These are phyloP conservation scores for Sphaerophoria taeniata DNA, from an alignment of 2,888 invertebrate genomes.

Conservation along the genomic window DNA sequence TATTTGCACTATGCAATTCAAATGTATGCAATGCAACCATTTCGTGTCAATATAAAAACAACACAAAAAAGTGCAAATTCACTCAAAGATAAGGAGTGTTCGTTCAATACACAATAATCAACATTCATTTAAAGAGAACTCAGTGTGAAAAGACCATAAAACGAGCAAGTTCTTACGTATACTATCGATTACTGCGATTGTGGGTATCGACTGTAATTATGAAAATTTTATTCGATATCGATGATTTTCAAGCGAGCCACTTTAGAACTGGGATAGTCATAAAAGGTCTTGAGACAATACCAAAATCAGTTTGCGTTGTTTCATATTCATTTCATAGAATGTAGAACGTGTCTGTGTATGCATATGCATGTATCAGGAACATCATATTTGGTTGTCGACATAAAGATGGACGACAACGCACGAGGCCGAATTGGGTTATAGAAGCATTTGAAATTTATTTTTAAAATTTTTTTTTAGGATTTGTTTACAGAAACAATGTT, in stretches of 20 bases:
- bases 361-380: background rate
- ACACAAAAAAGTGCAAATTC: background rate
- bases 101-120: background rate
- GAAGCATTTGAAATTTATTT: constrained; percentile 16
- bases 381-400: constrained; percentile 13
- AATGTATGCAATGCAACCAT: constrained; percentile 4
- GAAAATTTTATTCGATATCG: constrained; percentile 16
- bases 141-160: background rate
- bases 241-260: background rate
- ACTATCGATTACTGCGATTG: too few relatives aligned
- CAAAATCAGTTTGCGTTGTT: too few relatives aligned
- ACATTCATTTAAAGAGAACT: background rate
- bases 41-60: constrained; percentile 1
- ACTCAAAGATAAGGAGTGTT: constrained; percentile 11
- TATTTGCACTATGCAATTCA: constrained; percentile 9
- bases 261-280: background rate
- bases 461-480: background rate
- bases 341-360: too few relatives aligned
- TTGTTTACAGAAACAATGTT: too few relatives aligned
- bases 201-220: background rate
- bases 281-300: background rate
- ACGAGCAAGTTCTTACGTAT: too few relatives aligned
- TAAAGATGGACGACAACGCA: background rate
- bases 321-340: too few relatives aligned
- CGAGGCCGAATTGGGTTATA: constrained; percentile 4